Evolutionary conservation across 2,113 vertebrate species (phyloP), one percentile per base, ranked within the genome.

Genomic region (Choloepus hoffmanni): DNA sequence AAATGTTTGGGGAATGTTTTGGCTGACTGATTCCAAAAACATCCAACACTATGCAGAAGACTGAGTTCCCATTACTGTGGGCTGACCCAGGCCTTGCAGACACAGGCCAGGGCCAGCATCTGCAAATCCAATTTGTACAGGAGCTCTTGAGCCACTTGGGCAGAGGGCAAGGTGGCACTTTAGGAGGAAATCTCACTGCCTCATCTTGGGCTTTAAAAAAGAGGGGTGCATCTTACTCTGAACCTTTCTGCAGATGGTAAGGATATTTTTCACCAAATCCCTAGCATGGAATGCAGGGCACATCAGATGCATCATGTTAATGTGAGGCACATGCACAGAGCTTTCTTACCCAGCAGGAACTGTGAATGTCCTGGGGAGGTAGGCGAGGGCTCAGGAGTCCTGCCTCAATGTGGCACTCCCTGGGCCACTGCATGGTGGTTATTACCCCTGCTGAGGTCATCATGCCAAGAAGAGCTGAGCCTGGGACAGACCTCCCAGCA

Each of bases 1-100:
- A 70, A 36, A 87, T 28, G 67, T 70, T 90, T 87, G 40, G 90
- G 89, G 65, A 92, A 43, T 5, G 26, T 96, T 86, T 63, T 53
- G 90, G 89, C 30, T 10, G 68, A 62, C 16, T 30, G 14, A 23
- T 74, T 84, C 76, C 21, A 93, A 89, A 74, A 33, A 28, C 36
- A 67, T 73, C 83, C 43, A 73, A 91, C 11, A 24, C 55, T 26
- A 7, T 2, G 43, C 0, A 13, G 28, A 82, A 82, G 83, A 48
- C 10, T 0, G 26, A 73, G 89, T 28, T 68, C 58, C 53, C 16
- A 0, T 33, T 60, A 33, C 2, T 5, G 19, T 45, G 40, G 68
- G 77, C 26, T 73, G 65, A 55, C 33, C 45, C n/a, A n/a, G 16
- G 33, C 33, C 73, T 77, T 24, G 24, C 24, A 81, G 43, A 79